Base-by-base conservation (phyloP, 2,797 vertebrate species). In the Schizopygopsis malacanthus region DNA sequence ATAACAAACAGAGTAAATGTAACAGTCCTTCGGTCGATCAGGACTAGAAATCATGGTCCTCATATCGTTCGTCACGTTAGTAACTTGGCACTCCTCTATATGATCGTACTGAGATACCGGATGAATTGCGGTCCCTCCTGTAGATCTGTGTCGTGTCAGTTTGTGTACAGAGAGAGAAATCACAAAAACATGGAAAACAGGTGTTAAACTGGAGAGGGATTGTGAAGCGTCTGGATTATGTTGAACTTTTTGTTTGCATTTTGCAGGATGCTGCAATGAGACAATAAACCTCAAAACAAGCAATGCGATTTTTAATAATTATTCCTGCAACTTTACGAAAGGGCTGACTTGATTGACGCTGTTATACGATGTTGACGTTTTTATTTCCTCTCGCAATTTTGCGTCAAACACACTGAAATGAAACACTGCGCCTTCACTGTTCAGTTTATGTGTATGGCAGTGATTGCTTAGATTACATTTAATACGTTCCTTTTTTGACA, bases 101-200 rank as follows among this genome's bases (percentile, higher is more conserved):
- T 12, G 59, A 70, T 81, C 20, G 8, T 50, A 39, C 63, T 70
- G 45, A 81, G 33, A 41, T 50, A 15, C 33, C 52, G 43, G 33
- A 20, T 41, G 13, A 70, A 71, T 28, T 71, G 20, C 3, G 50
- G 43, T 69, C 79, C 79, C 79, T 81, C 47, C 22, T 43, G 75
- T 77, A 20, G 75, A 77, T 77, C 71, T 76, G 12, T 63, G 72
- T 37, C 33, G 22, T 78, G 71, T 69, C 76, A 56, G 71, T 45
- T 50, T 45, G 82, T n/a, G 72, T 25, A 52, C 47, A 52, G 43
- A 80, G 61, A 80, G 33, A 81, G 67, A 65, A 76, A 83, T 67
- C 72, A 78, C 73, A 43, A 78, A 59, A 84, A 84, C 33, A 33
- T 76, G 33, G 47, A 78, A 84, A 78, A 84, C 82, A 84, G 61